Base-by-base conservation (phyloP, 2,113 vertebrate species). In the Erpornis zantholeuca region DNA sequence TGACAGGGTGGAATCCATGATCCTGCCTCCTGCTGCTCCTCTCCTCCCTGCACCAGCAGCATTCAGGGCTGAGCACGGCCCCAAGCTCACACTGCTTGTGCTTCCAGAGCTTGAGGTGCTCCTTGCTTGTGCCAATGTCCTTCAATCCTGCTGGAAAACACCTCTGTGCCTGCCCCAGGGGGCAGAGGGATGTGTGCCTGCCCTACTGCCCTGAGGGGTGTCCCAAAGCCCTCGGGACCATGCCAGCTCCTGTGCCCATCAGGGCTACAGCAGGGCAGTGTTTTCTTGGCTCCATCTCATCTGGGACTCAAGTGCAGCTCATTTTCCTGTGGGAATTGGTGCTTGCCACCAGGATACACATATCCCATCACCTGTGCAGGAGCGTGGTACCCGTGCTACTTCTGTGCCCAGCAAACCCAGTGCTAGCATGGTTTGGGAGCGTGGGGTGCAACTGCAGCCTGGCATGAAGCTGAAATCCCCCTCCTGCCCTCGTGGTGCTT, bases 171-270 rank as follows among this genome's bases (percentile, higher is more conserved):
- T 50, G 59, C 28, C 28, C 36, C 12, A 15, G 6, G 0, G 42
- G 38, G 24, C 36, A 38, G 36, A 57, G 61, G 44, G 44, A n/a
- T 3, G 1, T 40, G 17, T 1, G 2, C 22, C 23, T 0, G 0
- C 54, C 10, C 6, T 2, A 53, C 86, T 33, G 63, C 1, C 1
- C 45, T 15, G 29, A 24, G 50, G 50, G 50, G 31, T 23, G 16
- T 27, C 52, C 35, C 33, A 29, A 29, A 82, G 59, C 35, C 35
- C 56, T 23, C 11, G 3, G 40, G 15, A 7, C 5, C 31, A 2
- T 0, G 3, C 24, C 7, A 2, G 42, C 20, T 47, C 49, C 47
- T 0, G 2, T 15, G 45, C 31, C 77, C 23, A 12, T 20, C 36
- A 6, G 53, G 42, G 49, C 44, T 68, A 49, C 23, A 59, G 44